Evolutionary conservation across 1,140 invertebrate species (phyloP).

Genomic region (Drepana arcuata): DNA sequence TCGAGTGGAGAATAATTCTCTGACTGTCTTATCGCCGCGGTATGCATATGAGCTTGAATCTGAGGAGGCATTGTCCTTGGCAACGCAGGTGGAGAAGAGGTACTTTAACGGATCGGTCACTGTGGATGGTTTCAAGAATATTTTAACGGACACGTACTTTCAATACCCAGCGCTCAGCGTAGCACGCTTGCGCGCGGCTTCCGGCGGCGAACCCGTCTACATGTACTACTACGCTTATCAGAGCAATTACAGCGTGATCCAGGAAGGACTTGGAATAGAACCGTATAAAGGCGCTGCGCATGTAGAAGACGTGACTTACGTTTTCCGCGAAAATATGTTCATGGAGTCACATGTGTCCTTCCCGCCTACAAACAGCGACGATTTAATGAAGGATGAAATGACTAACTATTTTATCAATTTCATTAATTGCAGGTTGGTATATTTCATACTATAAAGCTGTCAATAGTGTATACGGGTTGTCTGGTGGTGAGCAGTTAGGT

Average conservation of each 20-base stretch:
- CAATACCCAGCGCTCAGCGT: conserved; percentile 8
- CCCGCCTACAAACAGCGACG: conserved; percentile 7
- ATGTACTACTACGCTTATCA: conserved; percentile 13
- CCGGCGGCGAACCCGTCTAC: conserved; percentile 6
- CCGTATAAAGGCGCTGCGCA: conserved; percentile 3
- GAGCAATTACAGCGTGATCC: conserved; percentile 2
- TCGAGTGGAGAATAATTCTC: background rate
- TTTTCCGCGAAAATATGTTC: conserved; percentile 7
- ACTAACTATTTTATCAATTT: conserved; percentile 7
- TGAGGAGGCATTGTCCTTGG: background rate
- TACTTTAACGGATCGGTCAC: conserved; percentile 5
- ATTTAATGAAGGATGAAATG: conserved; percentile 13
- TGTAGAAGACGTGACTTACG: conserved; percentile 8
- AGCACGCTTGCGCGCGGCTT: conserved; percentile 1
- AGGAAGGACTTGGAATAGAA: conserved; percentile 1
- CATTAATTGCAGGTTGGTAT: conserved; percentile 11
- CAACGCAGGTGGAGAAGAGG: background rate
- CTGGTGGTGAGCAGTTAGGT: no score
- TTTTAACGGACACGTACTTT: conserved; percentile 5
- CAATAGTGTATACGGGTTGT: no score
- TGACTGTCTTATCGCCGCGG: background rate
- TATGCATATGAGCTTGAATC: background rate
- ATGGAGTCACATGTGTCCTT: background rate
- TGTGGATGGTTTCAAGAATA: conserved; percentile 1
- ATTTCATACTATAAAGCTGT: no score